Evolutionary conservation across 2,888 invertebrate genomes (phyloP).

Genomic region (Nephrotoma appendiculata): DNA sequence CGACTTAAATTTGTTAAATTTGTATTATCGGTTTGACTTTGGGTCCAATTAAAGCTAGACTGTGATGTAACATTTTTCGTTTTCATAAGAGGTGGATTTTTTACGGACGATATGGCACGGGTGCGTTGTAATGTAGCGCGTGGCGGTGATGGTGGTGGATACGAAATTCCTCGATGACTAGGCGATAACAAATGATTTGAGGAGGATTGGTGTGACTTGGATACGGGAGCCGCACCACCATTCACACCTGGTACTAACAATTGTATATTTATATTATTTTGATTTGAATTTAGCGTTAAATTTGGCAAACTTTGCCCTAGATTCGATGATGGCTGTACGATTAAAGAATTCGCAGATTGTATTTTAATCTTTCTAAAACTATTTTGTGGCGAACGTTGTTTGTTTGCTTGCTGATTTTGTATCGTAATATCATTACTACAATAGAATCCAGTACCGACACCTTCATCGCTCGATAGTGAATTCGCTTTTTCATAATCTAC

Average conservation of each 20-base stretch:
- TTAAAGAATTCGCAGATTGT: slow-evolving; percentile 54
- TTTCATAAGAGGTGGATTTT: slow-evolving; percentile 69
- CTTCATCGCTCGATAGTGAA: slow-evolving; percentile 50
- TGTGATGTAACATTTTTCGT: slow-evolving; percentile 56
- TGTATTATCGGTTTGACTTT: slow-evolving; percentile 13
- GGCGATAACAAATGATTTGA: slow-evolving; percentile 34
- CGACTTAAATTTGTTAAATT: not conserved
- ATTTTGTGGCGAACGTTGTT: slow-evolving; percentile 23
- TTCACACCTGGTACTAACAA: slow-evolving; percentile 38
- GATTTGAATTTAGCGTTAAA: slow-evolving; percentile 34
- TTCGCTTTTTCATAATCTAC: slow-evolving; percentile 49
- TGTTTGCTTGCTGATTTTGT: slow-evolving; percentile 15
- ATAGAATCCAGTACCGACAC: slow-evolving; percentile 22
- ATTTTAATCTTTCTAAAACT: slow-evolving; percentile 32
- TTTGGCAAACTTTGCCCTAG: slow-evolving; percentile 73
- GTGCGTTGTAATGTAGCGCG: slow-evolving; percentile 49
- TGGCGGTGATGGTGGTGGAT: slow-evolving; percentile 67
- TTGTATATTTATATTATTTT: slow-evolving; percentile 31
- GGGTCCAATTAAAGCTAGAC: slow-evolving; percentile 32
- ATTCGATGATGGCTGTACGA: slow-evolving; percentile 53
- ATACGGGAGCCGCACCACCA: slow-evolving; percentile 30
- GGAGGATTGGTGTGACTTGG: slow-evolving; percentile 24
- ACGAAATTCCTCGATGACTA: slow-evolving; percentile 58
- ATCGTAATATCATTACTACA: slow-evolving; percentile 14
- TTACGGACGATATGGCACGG: slow-evolving; percentile 54